These are phyloP conservation scores for Ennomos erosarius DNA, from an alignment of 2,888 invertebrate species.

Conservation along the genomic window DNA sequence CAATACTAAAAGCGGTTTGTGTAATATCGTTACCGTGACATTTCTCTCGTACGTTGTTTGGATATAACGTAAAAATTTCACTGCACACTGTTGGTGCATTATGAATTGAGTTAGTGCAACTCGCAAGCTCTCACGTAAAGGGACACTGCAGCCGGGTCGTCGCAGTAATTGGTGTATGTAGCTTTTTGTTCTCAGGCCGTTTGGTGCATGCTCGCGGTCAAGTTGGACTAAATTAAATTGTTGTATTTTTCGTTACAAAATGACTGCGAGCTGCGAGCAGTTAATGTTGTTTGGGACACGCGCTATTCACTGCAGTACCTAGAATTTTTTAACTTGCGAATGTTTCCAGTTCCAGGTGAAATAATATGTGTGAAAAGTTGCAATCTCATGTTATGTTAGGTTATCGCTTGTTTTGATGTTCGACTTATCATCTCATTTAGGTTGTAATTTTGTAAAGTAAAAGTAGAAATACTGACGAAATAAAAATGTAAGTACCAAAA, in stretches of 20 bases:
- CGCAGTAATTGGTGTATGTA: conserved; percentile 79
- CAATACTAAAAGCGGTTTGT: conserved; percentile 32
- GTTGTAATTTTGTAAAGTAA: neutral
- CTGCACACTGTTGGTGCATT: conserved; percentile 56
- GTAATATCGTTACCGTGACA: conserved; percentile 32
- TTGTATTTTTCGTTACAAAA: conserved; percentile 80
- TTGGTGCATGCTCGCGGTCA: conserved; percentile 73
- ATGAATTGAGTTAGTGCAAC: conserved; percentile 78
- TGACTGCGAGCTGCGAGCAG: conserved; percentile 58
- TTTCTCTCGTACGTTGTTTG: conserved; percentile 42
- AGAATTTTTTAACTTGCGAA: neutral
- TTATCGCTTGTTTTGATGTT: conserved; percentile 24
- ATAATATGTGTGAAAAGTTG: conserved; percentile 18
- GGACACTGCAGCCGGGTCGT: conserved; percentile 57
- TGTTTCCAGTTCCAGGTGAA: conserved; percentile 37
- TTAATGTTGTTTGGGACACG: conserved; percentile 41
- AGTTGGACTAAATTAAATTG: conserved; percentile 83
- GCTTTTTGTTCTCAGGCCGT: conserved; percentile 71
- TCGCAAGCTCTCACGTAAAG: conserved; percentile 64
- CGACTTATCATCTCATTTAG: conserved; percentile 5
- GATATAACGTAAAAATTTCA: conserved; percentile 66
- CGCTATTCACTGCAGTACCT: conserved; percentile 21
- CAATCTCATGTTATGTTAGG: conserved; percentile 21
- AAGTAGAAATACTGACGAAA: too few relatives aligned
- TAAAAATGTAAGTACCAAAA: too few relatives aligned